phyloP scores from a whole-genome alignment of 2,888 invertebrate genomes.

The Mythimna pallens region DNA sequence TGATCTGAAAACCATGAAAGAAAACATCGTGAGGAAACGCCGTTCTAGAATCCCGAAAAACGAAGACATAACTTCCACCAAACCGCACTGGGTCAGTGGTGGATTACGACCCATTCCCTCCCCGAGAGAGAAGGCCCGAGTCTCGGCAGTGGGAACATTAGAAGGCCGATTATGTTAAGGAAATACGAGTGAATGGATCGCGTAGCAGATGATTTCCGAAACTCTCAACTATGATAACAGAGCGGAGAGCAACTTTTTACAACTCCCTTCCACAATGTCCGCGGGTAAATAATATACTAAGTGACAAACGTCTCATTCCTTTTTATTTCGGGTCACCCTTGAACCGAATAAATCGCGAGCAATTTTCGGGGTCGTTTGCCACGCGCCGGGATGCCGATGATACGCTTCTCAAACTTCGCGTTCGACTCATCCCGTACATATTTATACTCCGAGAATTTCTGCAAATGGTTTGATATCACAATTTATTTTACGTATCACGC shows the following conservation, averaged over 20 bases:
- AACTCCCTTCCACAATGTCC: slow-evolving; percentile 71
- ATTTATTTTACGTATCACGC: slow-evolving; percentile 64
- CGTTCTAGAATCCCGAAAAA: too few species aligned
- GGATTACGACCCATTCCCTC: too few species aligned
- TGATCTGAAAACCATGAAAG: too few species aligned
- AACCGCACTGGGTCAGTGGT: too few species aligned
- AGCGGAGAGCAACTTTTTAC: slow-evolving; percentile 71
- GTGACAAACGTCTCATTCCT: slow-evolving; percentile 85
- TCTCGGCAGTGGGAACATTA: too few species aligned
- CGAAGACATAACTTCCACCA: too few species aligned
- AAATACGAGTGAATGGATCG: slow-evolving; percentile 68
- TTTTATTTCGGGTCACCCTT: slow-evolving; percentile 87
- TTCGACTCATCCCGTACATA: slow-evolving; percentile 70
- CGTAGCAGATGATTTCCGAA: slow-evolving; percentile 53
- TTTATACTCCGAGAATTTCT: slow-evolving; percentile 66
- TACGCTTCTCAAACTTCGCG: slow-evolving; percentile 80
- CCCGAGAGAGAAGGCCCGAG: too few species aligned
- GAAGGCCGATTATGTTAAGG: slow-evolving; percentile 44
- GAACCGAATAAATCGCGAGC: slow-evolving; percentile 87
- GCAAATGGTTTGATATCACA: slow-evolving; percentile 76
- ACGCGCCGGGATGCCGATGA: slow-evolving; percentile 85
- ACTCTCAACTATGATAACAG: slow-evolving; percentile 64
- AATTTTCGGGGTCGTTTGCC: slow-evolving; percentile 87
- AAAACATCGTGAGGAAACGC: too few species aligned
- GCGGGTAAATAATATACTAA: slow-evolving; percentile 85